Conservation (phyloP, 1,140 invertebrate genomes). For the Trachymyrmex septentrionalis region DNA sequence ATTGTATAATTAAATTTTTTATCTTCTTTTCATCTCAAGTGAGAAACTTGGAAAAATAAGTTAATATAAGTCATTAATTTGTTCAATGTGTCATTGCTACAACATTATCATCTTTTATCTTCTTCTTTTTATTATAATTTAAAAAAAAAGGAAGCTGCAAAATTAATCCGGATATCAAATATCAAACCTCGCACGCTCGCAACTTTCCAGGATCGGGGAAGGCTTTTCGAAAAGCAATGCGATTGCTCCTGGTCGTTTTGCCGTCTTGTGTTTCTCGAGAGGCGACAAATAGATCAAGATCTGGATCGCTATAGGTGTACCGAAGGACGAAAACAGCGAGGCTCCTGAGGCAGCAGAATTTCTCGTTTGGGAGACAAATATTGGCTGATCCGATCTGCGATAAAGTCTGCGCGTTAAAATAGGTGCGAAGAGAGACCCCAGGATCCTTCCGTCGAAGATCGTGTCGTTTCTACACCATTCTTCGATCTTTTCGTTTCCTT, state of each 20-base stretch:
- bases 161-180: background rate
- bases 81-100: background rate
- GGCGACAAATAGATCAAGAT: conserved; percentile 66
- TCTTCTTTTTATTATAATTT: no score
- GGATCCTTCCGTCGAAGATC: conserved; percentile 59
- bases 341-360: conserved; percentile 50
- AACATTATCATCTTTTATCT: background rate
- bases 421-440: conserved; percentile 73
- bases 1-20: no score
- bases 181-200: background rate
- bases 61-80: background rate
- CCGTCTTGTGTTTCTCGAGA: conserved; percentile 5
- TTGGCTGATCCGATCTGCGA: conserved; percentile 67
- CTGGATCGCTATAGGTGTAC: conserved; percentile 32
- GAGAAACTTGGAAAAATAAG: no score
- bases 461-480: conserved; percentile 8
- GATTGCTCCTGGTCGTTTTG: background rate
- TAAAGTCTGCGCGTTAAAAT: conserved; percentile 75
- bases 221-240: conserved; percentile 14
- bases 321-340: conserved; percentile 49
- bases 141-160: background rate
- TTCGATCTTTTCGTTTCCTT: conserved; percentile 25
- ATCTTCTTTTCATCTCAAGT: no score
- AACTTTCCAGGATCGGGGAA: conserved; percentile 35
- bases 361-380: conserved; percentile 70